These are phyloP conservation scores for Puma concolor DNA, from an alignment of 2,113 vertebrate genomes.

Conservation along the genomic window DNA sequence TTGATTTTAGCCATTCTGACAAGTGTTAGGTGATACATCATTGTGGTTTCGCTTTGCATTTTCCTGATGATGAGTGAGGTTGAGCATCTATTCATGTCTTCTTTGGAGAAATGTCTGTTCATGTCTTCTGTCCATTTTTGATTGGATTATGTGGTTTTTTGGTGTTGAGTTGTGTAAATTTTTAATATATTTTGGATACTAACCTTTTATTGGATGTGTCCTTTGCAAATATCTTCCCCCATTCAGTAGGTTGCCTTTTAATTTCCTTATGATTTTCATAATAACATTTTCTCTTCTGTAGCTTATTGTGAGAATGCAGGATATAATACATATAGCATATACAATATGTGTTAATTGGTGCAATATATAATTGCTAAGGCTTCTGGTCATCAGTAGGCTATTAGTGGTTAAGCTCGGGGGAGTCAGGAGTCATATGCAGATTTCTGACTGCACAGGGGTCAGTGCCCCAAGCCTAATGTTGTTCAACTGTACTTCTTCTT, in stretches of 20 bases:
- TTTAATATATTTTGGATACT: neutral
- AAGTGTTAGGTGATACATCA: neutral
- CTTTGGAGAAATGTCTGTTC: neutral
- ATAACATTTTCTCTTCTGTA: neutral
- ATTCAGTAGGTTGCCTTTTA: neutral
- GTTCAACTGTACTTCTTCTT: neutral
- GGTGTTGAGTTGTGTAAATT: neutral
- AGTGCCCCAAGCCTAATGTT: neutral
- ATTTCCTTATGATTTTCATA: neutral
- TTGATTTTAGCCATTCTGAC: neutral
- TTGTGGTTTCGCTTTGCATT: neutral
- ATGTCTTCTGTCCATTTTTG: neutral
- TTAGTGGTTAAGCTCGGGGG: neutral
- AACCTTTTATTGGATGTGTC: neutral
- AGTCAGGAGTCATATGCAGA: neutral
- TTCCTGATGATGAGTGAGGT: neutral
- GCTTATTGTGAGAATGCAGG: neutral
- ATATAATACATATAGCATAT: neutral
- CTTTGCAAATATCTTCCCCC: neutral
- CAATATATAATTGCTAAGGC: neutral
- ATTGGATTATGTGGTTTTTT: neutral
- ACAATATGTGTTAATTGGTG: neutral
- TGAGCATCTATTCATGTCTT: neutral
- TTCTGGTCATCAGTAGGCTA: neutral
- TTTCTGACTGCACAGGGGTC: neutral